Evolutionary conservation across 2,888 invertebrate genomes (phyloP).

Genomic region (Diplazon laetatorius): DNA sequence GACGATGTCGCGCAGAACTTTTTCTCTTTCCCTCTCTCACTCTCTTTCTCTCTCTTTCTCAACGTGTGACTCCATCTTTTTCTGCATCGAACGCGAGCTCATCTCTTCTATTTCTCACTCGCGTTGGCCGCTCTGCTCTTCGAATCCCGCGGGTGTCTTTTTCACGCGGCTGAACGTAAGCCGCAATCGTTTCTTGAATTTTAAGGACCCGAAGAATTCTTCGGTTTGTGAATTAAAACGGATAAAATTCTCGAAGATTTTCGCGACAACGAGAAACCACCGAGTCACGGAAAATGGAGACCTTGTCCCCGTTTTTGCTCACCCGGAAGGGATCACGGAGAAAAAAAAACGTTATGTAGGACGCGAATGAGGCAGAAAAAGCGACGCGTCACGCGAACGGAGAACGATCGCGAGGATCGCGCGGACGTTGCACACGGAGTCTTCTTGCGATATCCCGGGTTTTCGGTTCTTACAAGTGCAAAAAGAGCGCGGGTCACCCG

Average conservation of each 20-base stretch:
- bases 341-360: slow-evolving; percentile 1
- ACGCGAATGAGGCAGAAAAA: slow-evolving; percentile 8
- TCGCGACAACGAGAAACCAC: slow-evolving; percentile 25
- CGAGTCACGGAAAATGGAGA: slow-evolving; percentile 15
- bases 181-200: slow-evolving; percentile 29
- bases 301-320: slow-evolving; percentile 14
- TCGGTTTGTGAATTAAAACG: slow-evolving; percentile 21
- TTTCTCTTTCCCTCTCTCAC: background rate
- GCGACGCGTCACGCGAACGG: slow-evolving; percentile 24
- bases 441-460: slow-evolving; percentile 31
- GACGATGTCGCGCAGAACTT: slow-evolving; percentile 28
- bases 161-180: slow-evolving; percentile 11
- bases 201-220: slow-evolving; percentile 14
- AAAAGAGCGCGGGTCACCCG: slow-evolving; percentile 22
- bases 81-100: background rate
- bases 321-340: background rate
- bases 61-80: background rate
- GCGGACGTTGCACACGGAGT: slow-evolving; percentile 5
- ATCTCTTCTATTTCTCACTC: slow-evolving; percentile 19
- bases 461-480: slow-evolving; percentile 25
- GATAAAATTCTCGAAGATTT: slow-evolving; percentile 9
- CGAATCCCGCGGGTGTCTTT: slow-evolving; percentile 20
- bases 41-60: background rate
- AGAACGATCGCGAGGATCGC: background rate
- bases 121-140: background rate